These are phyloP conservation scores for Pterois miles DNA, from an alignment of 2,797 vertebrate species.

Conservation along the genomic window DNA sequence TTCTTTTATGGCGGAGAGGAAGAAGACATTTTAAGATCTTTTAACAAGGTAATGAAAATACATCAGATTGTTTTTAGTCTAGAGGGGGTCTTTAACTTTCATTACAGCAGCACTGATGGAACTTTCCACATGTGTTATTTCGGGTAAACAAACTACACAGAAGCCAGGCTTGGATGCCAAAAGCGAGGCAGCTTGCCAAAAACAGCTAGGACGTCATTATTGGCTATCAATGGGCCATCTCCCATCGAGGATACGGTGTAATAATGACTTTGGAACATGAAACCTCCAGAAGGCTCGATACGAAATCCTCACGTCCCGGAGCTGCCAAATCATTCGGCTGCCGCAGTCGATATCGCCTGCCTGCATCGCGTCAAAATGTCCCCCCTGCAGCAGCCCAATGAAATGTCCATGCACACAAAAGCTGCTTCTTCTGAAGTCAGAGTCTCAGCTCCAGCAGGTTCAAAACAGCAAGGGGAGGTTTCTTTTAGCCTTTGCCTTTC, in stretches of 20 bases:
- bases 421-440: background rate
- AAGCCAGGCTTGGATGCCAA: background rate
- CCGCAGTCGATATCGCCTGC: background rate
- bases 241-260: background rate
- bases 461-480: background rate
- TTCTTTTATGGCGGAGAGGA: background rate
- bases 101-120: background rate
- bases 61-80: background rate
- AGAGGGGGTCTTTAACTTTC: background rate
- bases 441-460: background rate
- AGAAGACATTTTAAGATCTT: background rate
- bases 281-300: conserved; percentile 11
- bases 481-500: background rate
- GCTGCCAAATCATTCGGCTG: conserved; percentile 2
- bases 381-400: background rate
- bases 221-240: conserved; percentile 1
- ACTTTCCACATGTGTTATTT: conserved; percentile 9
- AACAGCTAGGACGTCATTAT: conserved; percentile 17
- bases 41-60: background rate
- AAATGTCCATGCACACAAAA: background rate
- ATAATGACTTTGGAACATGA: conserved; percentile 27
- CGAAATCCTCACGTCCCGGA: conserved; percentile 12
- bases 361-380: background rate
- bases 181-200: background rate
- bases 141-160: background rate